phyloP scores from a whole-genome alignment of 1,140 invertebrate species.

The Acromyrmex heyeri region DNA sequence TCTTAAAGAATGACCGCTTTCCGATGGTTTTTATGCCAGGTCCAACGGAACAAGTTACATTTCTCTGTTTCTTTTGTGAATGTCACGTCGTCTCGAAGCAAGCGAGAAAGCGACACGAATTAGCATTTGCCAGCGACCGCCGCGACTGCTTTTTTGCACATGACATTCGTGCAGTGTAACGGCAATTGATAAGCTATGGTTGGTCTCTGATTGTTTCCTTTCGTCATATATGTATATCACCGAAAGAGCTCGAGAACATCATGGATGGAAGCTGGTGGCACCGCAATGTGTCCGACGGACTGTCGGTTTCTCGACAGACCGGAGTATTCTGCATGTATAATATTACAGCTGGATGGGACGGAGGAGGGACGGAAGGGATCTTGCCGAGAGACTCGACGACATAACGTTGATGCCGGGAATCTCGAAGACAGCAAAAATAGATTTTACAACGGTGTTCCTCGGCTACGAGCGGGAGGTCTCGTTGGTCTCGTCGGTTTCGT shows the following conservation, averaged over 20 bases:
- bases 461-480: background rate
- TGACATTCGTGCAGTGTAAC: slow-evolving; percentile 9
- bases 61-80: slow-evolving; percentile 27
- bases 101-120: slow-evolving; percentile 69
- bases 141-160: slow-evolving; percentile 32
- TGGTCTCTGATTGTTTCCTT: background rate
- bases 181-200: slow-evolving; percentile 12
- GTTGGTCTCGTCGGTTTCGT: background rate
- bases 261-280: slow-evolving; percentile 50
- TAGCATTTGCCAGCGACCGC: slow-evolving; percentile 22
- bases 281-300: background rate
- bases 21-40: background rate
- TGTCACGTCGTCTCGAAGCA: slow-evolving; percentile 7
- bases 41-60: background rate
- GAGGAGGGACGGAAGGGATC: background rate
- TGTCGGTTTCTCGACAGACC: slow-evolving; percentile 20
- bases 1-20: background rate
- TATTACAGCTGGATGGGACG: background rate
- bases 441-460: slow-evolving; percentile 26
- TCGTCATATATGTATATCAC: background rate
- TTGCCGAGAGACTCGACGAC: background rate
- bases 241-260: slow-evolving; percentile 59
- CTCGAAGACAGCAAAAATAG: slow-evolving; percentile 39
- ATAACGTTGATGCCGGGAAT: slow-evolving; percentile 4
- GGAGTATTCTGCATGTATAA: slow-evolving; percentile 11